Percentiles rank a stretch among this genome's conserved stretches.
Evolutionary conservation across 2,888 invertebrate genomes (phyloP).

Genomic region (Scrobipalpa costella): DNA sequence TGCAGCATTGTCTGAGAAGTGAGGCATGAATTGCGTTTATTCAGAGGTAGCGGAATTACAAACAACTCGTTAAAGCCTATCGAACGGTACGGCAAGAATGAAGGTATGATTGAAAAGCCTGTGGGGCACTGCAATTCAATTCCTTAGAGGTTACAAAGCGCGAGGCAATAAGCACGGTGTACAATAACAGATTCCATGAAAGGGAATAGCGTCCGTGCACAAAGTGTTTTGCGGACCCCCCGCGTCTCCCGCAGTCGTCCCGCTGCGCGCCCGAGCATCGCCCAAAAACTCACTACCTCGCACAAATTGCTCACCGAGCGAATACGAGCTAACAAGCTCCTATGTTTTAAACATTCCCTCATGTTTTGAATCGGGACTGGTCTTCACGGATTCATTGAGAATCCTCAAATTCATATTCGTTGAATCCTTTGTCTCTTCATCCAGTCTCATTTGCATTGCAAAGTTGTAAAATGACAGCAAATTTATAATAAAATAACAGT

Average conservation of each 20-base stretch:
- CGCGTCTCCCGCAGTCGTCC: slow-evolving; percentile 48
- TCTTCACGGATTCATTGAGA: slow-evolving; percentile 20
- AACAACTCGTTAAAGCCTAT: slow-evolving; percentile 50
- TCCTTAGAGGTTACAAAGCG: slow-evolving; percentile 51
- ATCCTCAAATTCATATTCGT: slow-evolving; percentile 9
- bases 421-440: neutral
- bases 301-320: slow-evolving; percentile 57
- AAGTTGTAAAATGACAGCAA: neutral
- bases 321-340: slow-evolving; percentile 49
- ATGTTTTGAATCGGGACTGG: slow-evolving; percentile 33
- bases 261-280: slow-evolving; percentile 41
- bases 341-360: slow-evolving; percentile 55
- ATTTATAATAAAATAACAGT: neutral
- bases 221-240: slow-evolving; percentile 65
- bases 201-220: slow-evolving; percentile 59
- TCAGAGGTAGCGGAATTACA: slow-evolving; percentile 42
- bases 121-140: slow-evolving; percentile 51
- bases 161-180: slow-evolving; percentile 56
- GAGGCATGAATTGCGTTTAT: slow-evolving; percentile 34
- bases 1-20: slow-evolving; percentile 20
- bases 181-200: slow-evolving; percentile 67
- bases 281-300: slow-evolving; percentile 53
- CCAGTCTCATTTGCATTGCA: slow-evolving; percentile 1
- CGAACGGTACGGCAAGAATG: slow-evolving; percentile 36
- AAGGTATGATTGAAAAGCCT: slow-evolving; percentile 48